These are phyloP conservation scores for Amphiura filiformis DNA, from an alignment of 35 echinoderm and acorn worm species.

Conservation along the genomic window DNA sequence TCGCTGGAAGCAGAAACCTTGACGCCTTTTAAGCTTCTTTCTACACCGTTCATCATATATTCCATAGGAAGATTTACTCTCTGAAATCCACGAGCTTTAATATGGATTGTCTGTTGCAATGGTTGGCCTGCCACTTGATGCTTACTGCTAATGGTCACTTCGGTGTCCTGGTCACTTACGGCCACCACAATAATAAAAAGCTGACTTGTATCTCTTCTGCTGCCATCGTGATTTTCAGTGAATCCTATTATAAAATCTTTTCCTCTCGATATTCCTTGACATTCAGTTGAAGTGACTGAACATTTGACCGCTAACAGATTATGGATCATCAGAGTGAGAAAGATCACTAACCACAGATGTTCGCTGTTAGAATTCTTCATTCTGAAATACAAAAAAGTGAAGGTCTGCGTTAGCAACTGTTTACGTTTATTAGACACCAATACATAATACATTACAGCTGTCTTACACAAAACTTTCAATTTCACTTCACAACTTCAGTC, in stretches of 20 bases:
- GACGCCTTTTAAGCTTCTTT: slow-evolving; percentile 41
- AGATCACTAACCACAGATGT: no score
- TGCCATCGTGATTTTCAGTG: background rate
- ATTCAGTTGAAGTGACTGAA: no score
- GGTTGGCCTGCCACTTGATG: slow-evolving; percentile 2
- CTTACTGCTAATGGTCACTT: slow-evolving; percentile 63
- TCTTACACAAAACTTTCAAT: no score
- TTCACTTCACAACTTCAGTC: no score
- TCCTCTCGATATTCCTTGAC: slow-evolving; percentile 18
- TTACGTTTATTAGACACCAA: no score
- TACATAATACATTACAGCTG: no score
- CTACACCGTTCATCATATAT: slow-evolving; percentile 15
- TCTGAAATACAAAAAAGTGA: no score
- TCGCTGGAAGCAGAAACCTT: slow-evolving; percentile 33
- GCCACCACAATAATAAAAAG: slow-evolving; percentile 29
- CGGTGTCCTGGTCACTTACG: slow-evolving; percentile 34
- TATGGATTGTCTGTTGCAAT: slow-evolving; percentile 13
- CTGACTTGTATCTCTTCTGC: background rate
- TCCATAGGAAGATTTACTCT: slow-evolving; percentile 26
- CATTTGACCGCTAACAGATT: no score
- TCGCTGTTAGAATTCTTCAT: no score
- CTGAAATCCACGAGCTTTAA: slow-evolving; percentile 23
- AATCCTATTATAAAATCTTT: slow-evolving; percentile 4
- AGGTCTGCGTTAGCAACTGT: no score
- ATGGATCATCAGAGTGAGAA: no score